Conservation (phyloP, 53 echinoderm and acorn worm genomes). For the Holothuria leucospilota region DNA sequence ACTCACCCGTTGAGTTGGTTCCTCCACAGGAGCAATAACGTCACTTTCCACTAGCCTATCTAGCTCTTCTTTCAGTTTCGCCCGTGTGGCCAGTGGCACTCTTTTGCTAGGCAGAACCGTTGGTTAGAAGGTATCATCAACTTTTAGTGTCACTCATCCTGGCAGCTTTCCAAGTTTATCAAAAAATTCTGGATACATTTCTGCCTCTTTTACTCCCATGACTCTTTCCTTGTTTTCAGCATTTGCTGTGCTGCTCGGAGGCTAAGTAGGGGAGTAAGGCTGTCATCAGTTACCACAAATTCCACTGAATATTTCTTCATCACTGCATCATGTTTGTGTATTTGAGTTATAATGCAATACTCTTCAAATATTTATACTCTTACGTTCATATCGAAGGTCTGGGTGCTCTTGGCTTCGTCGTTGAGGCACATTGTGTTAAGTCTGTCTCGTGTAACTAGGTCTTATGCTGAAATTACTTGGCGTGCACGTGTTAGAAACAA, state of each 20-base stretch:
- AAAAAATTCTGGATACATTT: slow-evolving; percentile 58
- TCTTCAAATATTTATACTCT: too few relatives aligned
- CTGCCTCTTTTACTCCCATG: slow-evolving; percentile 9
- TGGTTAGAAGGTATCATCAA: slow-evolving; percentile 30
- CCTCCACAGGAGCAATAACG: slow-evolving; percentile 52
- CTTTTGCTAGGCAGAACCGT: slow-evolving; percentile 52
- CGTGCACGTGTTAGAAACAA: too few relatives aligned
- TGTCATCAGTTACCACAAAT: slow-evolving; percentile 61
- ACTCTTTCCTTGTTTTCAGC: slow-evolving; percentile 58
- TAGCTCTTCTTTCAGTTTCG: slow-evolving; percentile 63
- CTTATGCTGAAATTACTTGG: too few relatives aligned
- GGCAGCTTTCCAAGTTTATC: slow-evolving; percentile 57
- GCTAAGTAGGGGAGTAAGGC: slow-evolving; percentile 62
- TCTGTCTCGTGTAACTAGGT: too few relatives aligned
- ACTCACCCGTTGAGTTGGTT: slow-evolving; percentile 71
- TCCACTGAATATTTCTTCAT: slow-evolving; percentile 35
- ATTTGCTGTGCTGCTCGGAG: slow-evolving; percentile 64
- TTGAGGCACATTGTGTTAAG: too few relatives aligned
- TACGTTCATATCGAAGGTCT: too few relatives aligned
- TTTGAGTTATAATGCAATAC: too few relatives aligned
- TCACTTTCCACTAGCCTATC: slow-evolving; percentile 49
- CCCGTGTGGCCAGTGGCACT: slow-evolving; percentile 59
- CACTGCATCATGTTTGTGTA: not conserved
- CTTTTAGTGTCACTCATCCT: slow-evolving; percentile 38
- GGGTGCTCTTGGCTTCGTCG: too few relatives aligned